A percentile compares a stretch with the other conserved stretches of the same genome.
These are phyloP conservation scores for Leptinotarsa lineolata DNA, from an alignment of 1,140 invertebrate genomes.

Conservation along the genomic window DNA sequence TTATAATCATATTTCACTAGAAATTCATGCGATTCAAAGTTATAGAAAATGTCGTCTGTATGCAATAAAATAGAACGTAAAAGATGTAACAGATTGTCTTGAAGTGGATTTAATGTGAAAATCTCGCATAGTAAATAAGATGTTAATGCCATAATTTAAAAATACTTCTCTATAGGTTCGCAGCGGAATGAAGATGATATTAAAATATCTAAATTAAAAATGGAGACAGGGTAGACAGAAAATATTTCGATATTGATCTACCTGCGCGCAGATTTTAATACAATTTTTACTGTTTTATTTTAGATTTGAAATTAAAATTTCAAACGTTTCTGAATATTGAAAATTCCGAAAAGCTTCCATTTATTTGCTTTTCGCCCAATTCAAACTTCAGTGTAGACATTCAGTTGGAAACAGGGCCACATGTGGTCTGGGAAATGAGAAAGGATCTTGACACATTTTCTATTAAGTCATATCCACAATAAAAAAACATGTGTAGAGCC, in stretches of 20 bases:
- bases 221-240: conserved; percentile 5
- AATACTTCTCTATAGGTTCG: not conserved
- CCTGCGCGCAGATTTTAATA: not conserved
- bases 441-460: too few species aligned
- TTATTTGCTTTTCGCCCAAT: too few species aligned
- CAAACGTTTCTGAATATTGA: not conserved
- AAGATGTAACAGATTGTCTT: conserved; percentile 6
- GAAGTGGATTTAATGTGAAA: not conserved
- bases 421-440: too few species aligned
- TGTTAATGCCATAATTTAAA: not conserved
- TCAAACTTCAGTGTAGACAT: too few species aligned
- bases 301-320: not conserved
- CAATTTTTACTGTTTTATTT: not conserved
- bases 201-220: conserved; percentile 1
- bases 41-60: conserved; percentile 6
- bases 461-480: too few species aligned
- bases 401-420: too few species aligned
- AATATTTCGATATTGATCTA: conserved; percentile 3
- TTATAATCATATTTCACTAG: conserved; percentile 4
- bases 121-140: conserved; percentile 1
- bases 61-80: conserved; percentile 6
- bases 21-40: conserved; percentile 6
- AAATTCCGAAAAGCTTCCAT: too few species aligned
- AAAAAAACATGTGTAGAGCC: too few species aligned
- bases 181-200: conserved; percentile 5